Conservation (phyloP, 2,113 vertebrate species). For the Bubo scandiacus region DNA sequence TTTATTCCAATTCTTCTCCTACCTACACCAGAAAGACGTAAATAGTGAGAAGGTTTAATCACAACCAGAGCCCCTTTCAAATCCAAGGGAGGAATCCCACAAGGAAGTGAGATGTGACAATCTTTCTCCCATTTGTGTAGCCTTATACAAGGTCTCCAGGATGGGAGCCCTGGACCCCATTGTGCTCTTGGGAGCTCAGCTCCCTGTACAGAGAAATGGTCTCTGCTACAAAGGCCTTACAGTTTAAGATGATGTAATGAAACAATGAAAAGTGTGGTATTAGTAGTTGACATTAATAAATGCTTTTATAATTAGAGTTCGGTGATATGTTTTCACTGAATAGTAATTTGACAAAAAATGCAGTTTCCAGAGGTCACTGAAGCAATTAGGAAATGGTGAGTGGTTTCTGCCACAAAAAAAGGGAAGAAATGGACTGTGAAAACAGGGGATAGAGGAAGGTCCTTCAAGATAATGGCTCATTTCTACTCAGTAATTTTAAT, state of each 20-base stretch:
- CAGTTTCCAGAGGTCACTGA: neutral
- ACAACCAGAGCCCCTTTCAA: neutral
- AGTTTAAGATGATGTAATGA: neutral
- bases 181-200: neutral
- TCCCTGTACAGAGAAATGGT: neutral
- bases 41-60: neutral
- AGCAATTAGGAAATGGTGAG: neutral
- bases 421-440: neutral
- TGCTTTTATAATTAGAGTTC: neutral
- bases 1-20: neutral
- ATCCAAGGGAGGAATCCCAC: neutral
- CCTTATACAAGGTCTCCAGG: neutral
- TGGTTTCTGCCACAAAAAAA: neutral
- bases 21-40: neutral
- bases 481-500: neutral
- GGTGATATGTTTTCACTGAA: neutral
- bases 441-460: neutral
- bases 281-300: neutral
- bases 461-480: neutral
- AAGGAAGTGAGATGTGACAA: neutral
- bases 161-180: neutral
- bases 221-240: neutral
- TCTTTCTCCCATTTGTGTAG: neutral
- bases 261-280: neutral
- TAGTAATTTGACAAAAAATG: neutral